Conservation (phyloP, 2,888 invertebrate genomes). For the Hypercompe scribonia region DNA sequence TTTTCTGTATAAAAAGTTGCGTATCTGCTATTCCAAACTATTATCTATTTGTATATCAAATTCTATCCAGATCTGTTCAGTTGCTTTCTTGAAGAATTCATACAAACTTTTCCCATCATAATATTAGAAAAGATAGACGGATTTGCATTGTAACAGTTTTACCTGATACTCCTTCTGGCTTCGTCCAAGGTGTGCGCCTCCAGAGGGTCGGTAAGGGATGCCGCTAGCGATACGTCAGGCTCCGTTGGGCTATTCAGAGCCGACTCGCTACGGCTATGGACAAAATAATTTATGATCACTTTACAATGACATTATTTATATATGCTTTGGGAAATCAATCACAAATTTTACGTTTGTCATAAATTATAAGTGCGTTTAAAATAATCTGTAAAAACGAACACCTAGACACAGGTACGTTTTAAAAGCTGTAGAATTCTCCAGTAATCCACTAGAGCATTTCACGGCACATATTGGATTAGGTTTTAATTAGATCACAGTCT, state of each 20-base stretch:
- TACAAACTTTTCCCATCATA: too few species aligned
- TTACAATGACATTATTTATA: neutral
- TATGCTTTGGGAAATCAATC: too few species aligned
- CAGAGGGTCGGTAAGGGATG: constrained; percentile 84
- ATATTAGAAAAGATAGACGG: neutral
- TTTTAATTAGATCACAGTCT: constrained; percentile 17
- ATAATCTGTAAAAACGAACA: neutral
- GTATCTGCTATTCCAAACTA: too few species aligned
- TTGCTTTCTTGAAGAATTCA: too few species aligned
- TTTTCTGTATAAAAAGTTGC: too few species aligned
- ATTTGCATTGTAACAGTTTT: neutral
- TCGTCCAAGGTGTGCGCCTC: constrained; percentile 90
- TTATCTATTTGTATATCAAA: too few species aligned
- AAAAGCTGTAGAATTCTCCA: neutral
- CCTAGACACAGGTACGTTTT: neutral
- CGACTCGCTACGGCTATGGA: constrained; percentile 83
- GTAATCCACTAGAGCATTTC: neutral
- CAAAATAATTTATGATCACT: constrained; percentile 40
- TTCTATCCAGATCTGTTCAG: too few species aligned
- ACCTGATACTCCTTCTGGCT: constrained; percentile 88
- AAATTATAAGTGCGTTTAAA: neutral
- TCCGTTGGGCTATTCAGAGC: constrained; percentile 85
- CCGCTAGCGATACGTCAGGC: constrained; percentile 83
- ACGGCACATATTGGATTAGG: constrained; percentile 13
- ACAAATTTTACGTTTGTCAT: too few species aligned